Evolutionary conservation across 2,888 invertebrate genomes (phyloP), one percentile per base, ranked within the genome.

Genomic region (Ferdinandea cuprea): DNA sequence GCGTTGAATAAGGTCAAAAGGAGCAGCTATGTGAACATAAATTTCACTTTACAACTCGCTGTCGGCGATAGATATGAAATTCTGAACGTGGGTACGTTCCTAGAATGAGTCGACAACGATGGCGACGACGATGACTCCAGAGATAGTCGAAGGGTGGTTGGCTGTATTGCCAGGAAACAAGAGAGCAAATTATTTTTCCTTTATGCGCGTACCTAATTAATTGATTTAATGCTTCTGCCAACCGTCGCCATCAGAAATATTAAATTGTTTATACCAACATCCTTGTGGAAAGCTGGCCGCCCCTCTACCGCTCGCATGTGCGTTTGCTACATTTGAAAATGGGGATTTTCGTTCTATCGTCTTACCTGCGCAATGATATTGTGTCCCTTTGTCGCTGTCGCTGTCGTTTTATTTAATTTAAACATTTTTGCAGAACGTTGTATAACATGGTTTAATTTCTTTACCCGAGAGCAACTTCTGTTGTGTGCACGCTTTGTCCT

Each of bases 141-240:
- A 25, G 3, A n/a, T n/a, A 17, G 19, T 1, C 0, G 3, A 17
- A 3, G 42, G 11, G 7, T 17, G 11, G 44, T 13, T 13, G 40
- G 13, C n/a, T 40, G 40, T 15, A 11, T 42, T 32, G 46, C 13
- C 21, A 28, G 63, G 5, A 37, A 37, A 13, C 32, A 63, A 50
- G 25, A 37, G 37, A 4, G 1, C 37, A 13, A 40, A 50, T 65
- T 65, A 37, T 35, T 40, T 21, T 65, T 40, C 37, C 65, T 40
- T 65, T 42, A 40, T 50, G 13, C 15, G n/a, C 65, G 25, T 68
- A 44, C 35, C 56, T 56, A 68, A 68, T 56, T 68, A 68, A 68
- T 68, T 68, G 68, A 68, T 68, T 68, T 68, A 68, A 68, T 68
- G 68, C 68, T 68, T 25, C 56, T 68, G 56, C 54, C 44, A 68